Conservation (phyloP, 1,140 invertebrate species). For the Macrostomum lignano region DNA sequence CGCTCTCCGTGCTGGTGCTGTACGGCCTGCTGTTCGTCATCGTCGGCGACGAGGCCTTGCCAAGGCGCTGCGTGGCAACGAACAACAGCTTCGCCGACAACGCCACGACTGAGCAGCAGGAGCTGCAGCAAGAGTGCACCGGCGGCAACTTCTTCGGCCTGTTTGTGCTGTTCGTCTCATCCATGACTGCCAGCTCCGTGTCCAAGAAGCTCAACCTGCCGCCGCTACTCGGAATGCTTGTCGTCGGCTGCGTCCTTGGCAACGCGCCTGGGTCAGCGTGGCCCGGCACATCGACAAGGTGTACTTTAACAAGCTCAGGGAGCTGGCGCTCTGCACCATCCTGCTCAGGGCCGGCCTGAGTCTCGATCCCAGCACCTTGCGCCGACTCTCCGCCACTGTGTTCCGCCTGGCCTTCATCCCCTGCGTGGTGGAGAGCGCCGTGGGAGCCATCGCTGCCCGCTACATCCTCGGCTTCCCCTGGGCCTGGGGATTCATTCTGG, state of each 20-base stretch:
- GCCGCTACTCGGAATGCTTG: slow-evolving; percentile 33
- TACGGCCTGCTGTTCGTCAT: slow-evolving; percentile 45
- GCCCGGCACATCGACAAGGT: too few species aligned
- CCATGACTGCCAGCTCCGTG: slow-evolving; percentile 49
- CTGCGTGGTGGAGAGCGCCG: slow-evolving; percentile 41
- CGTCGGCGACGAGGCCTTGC: slow-evolving; percentile 40
- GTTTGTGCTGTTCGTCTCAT: slow-evolving; percentile 31
- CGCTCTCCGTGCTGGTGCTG: slow-evolving; percentile 30
- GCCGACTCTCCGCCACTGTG: slow-evolving; percentile 42
- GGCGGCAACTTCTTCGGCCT: slow-evolving; percentile 50
- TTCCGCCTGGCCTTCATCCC: slow-evolving; percentile 54
- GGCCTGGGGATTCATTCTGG: too few species aligned
- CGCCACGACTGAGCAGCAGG: too few species aligned
- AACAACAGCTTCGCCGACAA: too few species aligned
- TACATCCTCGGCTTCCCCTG: slow-evolving; percentile 45
- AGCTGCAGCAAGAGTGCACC: too few species aligned
- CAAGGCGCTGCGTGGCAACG: too few species aligned
- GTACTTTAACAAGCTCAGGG: too few species aligned
- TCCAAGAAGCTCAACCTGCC: slow-evolving; percentile 46
- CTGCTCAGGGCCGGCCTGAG: slow-evolving; percentile 65
- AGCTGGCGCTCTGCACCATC: too few species aligned
- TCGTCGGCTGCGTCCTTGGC: too few species aligned
- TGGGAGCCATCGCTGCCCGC: slow-evolving; percentile 37
- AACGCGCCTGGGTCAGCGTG: too few species aligned
- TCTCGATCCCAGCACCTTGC: slow-evolving; percentile 47